Conservation (phyloP, 2,888 invertebrate species). For the Melanophora roralis region DNA sequence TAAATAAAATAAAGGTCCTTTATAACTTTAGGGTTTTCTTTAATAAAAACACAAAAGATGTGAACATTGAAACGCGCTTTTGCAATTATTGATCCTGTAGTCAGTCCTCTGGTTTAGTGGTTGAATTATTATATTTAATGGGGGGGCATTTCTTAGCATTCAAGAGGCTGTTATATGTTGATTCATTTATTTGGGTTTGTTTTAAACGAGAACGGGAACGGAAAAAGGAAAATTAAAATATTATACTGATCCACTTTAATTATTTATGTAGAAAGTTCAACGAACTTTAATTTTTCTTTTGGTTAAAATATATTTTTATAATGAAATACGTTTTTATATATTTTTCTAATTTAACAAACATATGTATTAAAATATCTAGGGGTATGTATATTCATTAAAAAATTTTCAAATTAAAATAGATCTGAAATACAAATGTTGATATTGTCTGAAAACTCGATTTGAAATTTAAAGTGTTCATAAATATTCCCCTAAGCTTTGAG, state of each 20-base stretch:
- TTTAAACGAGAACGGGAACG: too few relatives aligned
- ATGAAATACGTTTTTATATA: too few relatives aligned
- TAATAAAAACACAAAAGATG: background rate
- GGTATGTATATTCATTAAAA: too few relatives aligned
- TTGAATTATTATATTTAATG: slow-evolving; percentile 2
- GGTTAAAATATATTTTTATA: too few relatives aligned
- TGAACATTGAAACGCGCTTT: background rate
- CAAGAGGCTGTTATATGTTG: background rate
- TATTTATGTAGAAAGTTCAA: background rate
- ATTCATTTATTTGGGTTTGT: background rate
- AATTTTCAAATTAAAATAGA: too few relatives aligned
- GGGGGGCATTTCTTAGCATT: background rate
- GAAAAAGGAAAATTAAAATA: too few relatives aligned
- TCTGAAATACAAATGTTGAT: too few relatives aligned
- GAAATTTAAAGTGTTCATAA: too few relatives aligned
- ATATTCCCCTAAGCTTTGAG: too few relatives aligned
- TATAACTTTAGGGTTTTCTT: background rate
- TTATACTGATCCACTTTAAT: background rate
- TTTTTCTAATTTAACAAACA: too few relatives aligned
- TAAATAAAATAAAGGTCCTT: background rate
- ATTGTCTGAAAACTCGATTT: too few relatives aligned
- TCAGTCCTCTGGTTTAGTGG: background rate
- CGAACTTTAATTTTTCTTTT: background rate
- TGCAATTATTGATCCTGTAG: slow-evolving; percentile 8
- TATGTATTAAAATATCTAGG: too few relatives aligned